phyloP scores from a whole-genome alignment of 2,888 invertebrate genomes.

The Caenorhabditis macrosperma region DNA sequence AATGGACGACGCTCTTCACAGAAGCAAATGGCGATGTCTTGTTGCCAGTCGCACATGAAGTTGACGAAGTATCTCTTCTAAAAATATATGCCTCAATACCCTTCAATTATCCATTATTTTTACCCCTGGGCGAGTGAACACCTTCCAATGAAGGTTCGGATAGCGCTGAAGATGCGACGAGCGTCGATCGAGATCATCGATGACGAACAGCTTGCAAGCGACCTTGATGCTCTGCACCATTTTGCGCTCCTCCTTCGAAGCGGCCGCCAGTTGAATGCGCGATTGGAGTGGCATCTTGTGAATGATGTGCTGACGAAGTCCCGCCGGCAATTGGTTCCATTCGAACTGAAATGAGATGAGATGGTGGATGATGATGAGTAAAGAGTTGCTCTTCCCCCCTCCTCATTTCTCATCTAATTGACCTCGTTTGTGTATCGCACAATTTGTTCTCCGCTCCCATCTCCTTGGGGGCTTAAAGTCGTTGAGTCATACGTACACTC shows the following conservation, averaged over 20 bases:
- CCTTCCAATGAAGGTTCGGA: conserved; percentile 27
- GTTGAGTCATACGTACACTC: not conserved
- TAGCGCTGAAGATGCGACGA: conserved; percentile 19
- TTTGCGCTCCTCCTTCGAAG: conserved; percentile 32
- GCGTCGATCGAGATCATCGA: conserved; percentile 32
- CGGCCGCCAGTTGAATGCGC: conserved; percentile 16
- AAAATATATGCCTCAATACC: not conserved
- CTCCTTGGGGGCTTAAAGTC: no score
- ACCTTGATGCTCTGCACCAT: conserved; percentile 21
- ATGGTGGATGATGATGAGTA: not conserved
- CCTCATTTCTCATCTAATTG: not conserved
- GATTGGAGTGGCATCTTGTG: conserved; percentile 36
- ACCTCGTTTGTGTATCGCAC: not conserved
- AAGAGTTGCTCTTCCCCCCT: not conserved
- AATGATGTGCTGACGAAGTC: conserved; percentile 13
- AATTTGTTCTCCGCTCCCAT: no score
- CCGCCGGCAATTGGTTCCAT: conserved; percentile 16
- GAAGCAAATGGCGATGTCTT: conserved; percentile 37
- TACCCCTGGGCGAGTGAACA: conserved; percentile 8
- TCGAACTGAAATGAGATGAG: conserved; percentile 20
- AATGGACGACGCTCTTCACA: conserved; percentile 40
- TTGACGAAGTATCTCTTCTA: conserved; percentile 34
- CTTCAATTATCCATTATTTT: not conserved
- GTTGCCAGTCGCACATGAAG: conserved; percentile 39
- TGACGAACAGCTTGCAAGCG: conserved; percentile 30